These are phyloP conservation scores for Natrix natrix DNA, from an alignment of 2,797 vertebrate species.

Conservation along the genomic window DNA sequence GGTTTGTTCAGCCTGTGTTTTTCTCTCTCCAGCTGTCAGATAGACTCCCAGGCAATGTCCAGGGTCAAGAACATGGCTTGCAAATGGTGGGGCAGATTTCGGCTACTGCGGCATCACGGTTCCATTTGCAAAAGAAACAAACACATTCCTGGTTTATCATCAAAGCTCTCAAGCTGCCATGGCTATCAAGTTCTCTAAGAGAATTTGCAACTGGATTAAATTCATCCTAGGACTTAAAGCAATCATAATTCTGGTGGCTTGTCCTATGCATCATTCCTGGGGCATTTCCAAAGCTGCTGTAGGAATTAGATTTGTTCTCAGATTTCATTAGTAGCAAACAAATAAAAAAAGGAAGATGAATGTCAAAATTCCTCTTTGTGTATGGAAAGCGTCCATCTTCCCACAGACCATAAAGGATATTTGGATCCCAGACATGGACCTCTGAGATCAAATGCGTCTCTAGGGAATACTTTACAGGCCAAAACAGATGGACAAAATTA, in stretches of 20 bases:
- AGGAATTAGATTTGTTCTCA: not conserved
- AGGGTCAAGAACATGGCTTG: not conserved
- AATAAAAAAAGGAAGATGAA: not conserved
- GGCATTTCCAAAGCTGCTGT: not conserved
- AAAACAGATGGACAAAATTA: not conserved
- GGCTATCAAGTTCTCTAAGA: not conserved
- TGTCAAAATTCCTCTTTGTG: not conserved
- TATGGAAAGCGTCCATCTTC: not conserved
- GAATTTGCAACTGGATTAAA: not conserved
- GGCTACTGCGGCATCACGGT: not conserved
- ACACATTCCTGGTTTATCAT: not conserved
- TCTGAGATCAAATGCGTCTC: not conserved
- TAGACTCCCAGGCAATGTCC: not conserved
- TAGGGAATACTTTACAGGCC: not conserved
- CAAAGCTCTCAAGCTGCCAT: not conserved
- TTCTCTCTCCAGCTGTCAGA: not conserved
- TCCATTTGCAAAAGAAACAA: not conserved
- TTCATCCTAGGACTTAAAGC: not conserved
- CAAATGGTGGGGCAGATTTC: not conserved
- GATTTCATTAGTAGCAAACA: not conserved
- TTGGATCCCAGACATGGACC: not conserved
- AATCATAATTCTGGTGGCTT: not conserved
- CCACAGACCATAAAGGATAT: not conserved
- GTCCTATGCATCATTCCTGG: not conserved
- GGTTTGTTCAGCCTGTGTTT: not conserved